A percentile compares a stretch with the other conserved stretches of the same genome.
phyloP scores from a whole-genome alignment of 2,113 vertebrate species.

The Gobio gobio region DNA sequence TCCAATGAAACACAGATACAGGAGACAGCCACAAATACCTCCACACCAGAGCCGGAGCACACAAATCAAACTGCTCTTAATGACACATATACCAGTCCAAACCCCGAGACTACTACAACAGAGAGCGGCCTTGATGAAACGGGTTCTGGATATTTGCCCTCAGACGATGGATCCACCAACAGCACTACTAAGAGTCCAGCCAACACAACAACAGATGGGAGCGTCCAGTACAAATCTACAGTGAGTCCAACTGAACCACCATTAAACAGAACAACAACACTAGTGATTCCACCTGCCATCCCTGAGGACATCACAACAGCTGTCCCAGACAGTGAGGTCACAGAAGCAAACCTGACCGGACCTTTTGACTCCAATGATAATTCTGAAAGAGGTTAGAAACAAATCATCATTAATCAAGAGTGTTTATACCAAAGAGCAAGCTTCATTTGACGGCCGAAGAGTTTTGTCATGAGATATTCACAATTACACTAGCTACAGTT shows the following conservation, averaged over 20 bases:
- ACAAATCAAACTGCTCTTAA: background rate
- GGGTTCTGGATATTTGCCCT: constrained; percentile 14
- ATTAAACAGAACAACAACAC: background rate
- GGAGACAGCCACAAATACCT: background rate
- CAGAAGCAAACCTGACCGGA: background rate
- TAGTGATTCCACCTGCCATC: background rate
- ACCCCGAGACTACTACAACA: constrained; percentile 5
- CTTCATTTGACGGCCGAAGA: no score
- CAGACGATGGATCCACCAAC: background rate
- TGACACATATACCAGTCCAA: background rate
- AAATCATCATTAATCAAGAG: background rate
- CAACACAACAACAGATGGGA: background rate
- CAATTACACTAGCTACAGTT: no score
- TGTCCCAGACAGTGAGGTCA: background rate
- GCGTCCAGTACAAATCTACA: constrained; percentile 1
- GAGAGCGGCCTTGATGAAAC: background rate
- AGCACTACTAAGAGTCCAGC: background rate
- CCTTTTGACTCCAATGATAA: background rate
- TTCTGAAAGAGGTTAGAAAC: constrained; percentile 20
- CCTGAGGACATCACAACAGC: background rate
- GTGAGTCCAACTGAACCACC: background rate
- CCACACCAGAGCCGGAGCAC: background rate
- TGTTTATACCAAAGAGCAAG: background rate
- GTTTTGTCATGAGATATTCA: no score
- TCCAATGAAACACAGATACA: constrained; percentile 1